Conservation (phyloP, 2,113 vertebrate genomes). For the Neoarius graeffei region DNA sequence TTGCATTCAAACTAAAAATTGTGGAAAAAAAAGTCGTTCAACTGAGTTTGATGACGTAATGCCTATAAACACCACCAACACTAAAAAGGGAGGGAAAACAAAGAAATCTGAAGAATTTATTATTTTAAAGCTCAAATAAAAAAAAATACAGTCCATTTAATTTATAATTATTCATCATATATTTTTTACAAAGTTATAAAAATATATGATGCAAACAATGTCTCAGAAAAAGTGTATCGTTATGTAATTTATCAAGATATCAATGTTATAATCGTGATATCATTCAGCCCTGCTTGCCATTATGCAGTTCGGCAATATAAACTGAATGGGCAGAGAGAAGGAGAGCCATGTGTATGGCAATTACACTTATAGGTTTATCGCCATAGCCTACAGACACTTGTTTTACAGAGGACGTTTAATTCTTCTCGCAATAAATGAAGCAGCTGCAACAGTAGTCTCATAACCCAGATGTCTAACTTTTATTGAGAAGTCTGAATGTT, state of each 20-base stretch:
- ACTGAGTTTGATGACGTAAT: neutral
- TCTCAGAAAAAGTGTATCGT: neutral
- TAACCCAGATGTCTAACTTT: neutral
- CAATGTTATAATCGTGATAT: neutral
- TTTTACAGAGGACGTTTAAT: conserved; percentile 21
- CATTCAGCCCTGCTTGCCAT: neutral
- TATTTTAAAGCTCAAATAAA: neutral
- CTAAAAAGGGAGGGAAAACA: neutral
- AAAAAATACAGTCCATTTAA: neutral
- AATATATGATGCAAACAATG: neutral
- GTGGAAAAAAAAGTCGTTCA: neutral
- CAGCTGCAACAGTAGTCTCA: conserved; percentile 2
- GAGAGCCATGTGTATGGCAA: neutral
- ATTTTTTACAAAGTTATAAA: neutral
- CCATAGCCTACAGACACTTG: neutral
- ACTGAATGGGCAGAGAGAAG: neutral
- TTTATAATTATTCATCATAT: neutral
- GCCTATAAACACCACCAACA: neutral
- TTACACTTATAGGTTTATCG: neutral
- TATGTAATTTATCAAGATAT: neutral
- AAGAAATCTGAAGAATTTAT: neutral
- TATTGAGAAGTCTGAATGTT: neutral
- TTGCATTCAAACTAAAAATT: too few relatives aligned
- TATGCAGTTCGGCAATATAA: neutral
- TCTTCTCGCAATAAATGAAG: conserved; percentile 25